Percentiles rank a stretch among this genome's conserved stretches.
phyloP scores from a whole-genome alignment of 2,113 vertebrate genomes.

The Lasiurus cinereus region DNA sequence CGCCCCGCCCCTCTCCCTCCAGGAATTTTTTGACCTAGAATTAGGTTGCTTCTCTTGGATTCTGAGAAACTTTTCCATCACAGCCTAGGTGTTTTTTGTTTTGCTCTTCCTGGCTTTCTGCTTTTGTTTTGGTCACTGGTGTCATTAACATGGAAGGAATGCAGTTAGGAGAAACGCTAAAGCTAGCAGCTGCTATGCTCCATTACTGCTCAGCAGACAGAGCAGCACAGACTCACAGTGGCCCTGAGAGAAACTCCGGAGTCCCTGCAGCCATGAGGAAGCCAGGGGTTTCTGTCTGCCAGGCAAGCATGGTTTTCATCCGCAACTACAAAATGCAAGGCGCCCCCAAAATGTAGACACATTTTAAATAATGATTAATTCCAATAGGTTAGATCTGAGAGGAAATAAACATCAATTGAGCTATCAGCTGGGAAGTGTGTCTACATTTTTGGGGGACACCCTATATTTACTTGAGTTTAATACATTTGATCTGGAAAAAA shows the following conservation, averaged over 20 bases:
- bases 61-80: background rate
- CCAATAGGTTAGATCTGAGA: too few species aligned
- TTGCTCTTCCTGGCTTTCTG: background rate
- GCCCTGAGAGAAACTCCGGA: background rate
- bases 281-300: background rate
- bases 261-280: rapidly evolving
- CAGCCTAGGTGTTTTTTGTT: rapidly evolving
- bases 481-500: background rate
- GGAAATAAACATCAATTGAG: too few species aligned
- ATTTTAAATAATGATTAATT: too few species aligned
- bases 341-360: too few species aligned
- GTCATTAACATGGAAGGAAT: background rate
- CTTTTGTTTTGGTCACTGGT: background rate
- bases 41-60: background rate
- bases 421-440: too few species aligned
- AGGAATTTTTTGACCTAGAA: background rate
- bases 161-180: background rate
- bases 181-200: background rate
- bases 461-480: background rate
- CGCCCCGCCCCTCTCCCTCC: background rate
- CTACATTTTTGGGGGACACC: too few species aligned
- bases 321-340: background rate
- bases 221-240: too few species aligned
- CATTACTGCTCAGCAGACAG: background rate
- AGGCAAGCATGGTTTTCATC: background rate